Evolutionary conservation across 92 coral and sea anemone genomes (phyloP), one percentile per base, ranked within the genome.

Genomic region (Pocillopora meandrina): DNA sequence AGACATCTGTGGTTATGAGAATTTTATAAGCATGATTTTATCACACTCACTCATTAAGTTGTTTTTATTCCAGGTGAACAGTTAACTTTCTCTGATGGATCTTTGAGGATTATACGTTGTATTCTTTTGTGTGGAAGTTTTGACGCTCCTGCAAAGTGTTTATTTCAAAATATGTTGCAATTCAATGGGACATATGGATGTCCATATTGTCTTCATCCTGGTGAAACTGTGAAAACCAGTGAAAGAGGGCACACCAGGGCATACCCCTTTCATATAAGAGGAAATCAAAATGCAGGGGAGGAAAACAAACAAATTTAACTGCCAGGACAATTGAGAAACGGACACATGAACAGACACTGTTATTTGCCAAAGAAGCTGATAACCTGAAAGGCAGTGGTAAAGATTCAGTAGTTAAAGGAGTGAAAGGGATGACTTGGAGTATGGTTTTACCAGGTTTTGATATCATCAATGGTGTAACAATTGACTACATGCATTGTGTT

Each of bases 131-230:
- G 79, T 81, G 92, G 93, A 52, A 78, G 74, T 61, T 87, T 87
- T 87, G 93, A 90, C 82, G 91, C 93, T 11, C 93, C 96, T 12
- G 93, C 96, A 0, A 84, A 89, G 64, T 92, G 96, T 86, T 33
- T 90, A 5, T 85, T 90, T 72, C n/a, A 90, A 56, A 80, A 87
- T 33, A 58, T 90, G 49, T 18, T 65, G 1, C 96, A 92, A 57
- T 92, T 75, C 65, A 92, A 85, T 92, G 96, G 92, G 26, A 57
- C 55, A 26, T 87, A 35, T 85, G 96, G 96, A 3, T 92, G 93
- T 61, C 93, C 93, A 0, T 88, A 72, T 75, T 90, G 96, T 36
- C 76, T 81, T 33, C 62, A 71, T 74, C 90, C 86, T 34, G 96
- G 96, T 2, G 86, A 83, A 71, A 83, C 88, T 33, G 82, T 87